Percentiles rank a stretch among this genome's conserved stretches.
Conservation (phyloP, 1,140 invertebrate genomes). For the Paracyclopina nana region DNA sequence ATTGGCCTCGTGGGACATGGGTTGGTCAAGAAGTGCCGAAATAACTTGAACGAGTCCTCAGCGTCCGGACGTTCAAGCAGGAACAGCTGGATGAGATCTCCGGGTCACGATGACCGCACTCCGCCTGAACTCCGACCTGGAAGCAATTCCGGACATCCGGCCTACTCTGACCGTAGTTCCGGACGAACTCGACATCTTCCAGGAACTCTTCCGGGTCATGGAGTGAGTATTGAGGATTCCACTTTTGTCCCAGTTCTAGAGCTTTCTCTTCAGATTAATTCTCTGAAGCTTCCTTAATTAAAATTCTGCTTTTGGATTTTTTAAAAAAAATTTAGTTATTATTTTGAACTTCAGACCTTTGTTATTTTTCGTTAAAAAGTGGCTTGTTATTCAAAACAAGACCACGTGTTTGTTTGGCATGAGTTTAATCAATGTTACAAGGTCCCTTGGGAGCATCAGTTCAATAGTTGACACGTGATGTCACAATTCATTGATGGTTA, state of each 20-base stretch:
- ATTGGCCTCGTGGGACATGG: neutral
- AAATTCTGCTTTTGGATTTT: neutral
- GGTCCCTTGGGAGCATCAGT: no score
- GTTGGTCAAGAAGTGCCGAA: neutral
- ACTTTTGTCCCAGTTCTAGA: neutral
- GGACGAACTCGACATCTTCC: no score
- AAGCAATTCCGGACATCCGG: neutral
- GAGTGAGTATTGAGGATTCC: neutral
- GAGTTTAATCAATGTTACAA: no score
- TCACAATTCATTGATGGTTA: no score
- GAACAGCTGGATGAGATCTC: neutral
- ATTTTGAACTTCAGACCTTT: no score
- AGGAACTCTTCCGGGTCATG: neutral
- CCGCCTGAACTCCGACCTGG: neutral
- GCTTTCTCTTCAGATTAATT: neutral
- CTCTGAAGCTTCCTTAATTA: neutral
- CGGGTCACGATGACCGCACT: neutral
- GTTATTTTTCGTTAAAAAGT: no score
- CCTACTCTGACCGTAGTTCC: neutral
- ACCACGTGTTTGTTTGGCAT: no score
- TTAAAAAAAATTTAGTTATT: neutral
- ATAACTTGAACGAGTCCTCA: neutral
- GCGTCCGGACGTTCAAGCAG: no score
- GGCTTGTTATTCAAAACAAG: no score
- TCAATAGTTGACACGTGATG: no score